Evolutionary conservation across 2,888 invertebrate species (phyloP).

Genomic region (Platynereis dumerilii): DNA sequence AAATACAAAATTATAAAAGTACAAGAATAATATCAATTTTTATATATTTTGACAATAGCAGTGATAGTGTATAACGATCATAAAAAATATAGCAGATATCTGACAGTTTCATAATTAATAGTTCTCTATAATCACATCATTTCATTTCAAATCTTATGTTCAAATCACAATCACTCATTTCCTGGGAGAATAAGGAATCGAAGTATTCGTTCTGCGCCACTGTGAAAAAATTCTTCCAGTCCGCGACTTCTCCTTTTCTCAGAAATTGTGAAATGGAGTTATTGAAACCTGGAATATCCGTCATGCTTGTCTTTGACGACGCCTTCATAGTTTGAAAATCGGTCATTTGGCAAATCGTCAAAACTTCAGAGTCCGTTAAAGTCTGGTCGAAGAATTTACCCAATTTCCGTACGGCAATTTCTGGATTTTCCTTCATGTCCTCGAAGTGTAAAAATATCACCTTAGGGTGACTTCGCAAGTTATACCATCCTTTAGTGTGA

Average conservation of each 20-base stretch:
- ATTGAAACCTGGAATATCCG: background rate
- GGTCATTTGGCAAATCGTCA: background rate
- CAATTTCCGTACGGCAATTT: background rate
- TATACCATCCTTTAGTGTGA: background rate
- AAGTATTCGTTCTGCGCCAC: slow-evolving; percentile 6
- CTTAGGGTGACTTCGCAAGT: background rate
- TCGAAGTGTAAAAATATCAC: background rate
- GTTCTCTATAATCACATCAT: too few relatives aligned
- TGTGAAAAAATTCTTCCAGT: slow-evolving; percentile 5
- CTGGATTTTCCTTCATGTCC: slow-evolving; percentile 3
- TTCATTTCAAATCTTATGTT: slow-evolving; percentile 3
- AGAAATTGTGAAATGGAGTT: slow-evolving; percentile 11
- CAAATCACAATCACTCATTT: background rate
- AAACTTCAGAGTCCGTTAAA: background rate
- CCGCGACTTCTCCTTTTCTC: background rate
- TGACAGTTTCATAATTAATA: too few relatives aligned
- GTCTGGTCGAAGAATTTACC: background rate
- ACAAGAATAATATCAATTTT: too few relatives aligned
- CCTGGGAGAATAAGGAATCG: background rate
- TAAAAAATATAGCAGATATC: too few relatives aligned
- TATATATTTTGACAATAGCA: too few relatives aligned
- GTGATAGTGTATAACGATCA: too few relatives aligned
- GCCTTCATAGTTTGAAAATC: background rate
- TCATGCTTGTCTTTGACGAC: slow-evolving; percentile 1
- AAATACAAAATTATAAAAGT: too few relatives aligned